Conservation (phyloP, 2,888 invertebrate species). For the Aradus depressus region DNA sequence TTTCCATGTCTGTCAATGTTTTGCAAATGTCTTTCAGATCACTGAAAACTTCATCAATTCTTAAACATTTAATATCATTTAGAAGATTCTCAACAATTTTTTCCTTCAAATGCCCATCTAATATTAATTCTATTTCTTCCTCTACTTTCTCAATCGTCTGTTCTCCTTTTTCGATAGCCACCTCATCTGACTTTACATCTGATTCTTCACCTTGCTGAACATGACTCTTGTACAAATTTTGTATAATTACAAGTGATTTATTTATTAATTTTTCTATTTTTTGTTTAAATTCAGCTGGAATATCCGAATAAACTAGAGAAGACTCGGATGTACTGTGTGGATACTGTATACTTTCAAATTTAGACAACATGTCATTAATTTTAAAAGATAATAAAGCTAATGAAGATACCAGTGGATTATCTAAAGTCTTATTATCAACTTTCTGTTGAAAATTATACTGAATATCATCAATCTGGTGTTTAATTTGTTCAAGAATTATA, state of each 20-base stretch:
- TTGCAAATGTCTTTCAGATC: slow-evolving; percentile 8
- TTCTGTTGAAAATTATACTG: slow-evolving; percentile 35
- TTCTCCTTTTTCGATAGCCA: slow-evolving; percentile 24
- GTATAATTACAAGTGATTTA: slow-evolving; percentile 44
- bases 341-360: background rate
- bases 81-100: slow-evolving; percentile 51
- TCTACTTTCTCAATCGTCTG: slow-evolving; percentile 28
- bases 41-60: slow-evolving; percentile 39
- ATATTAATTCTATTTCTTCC: slow-evolving; percentile 36
- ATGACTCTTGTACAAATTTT: slow-evolving; percentile 47
- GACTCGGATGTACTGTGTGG: background rate
- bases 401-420: slow-evolving; percentile 38
- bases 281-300: slow-evolving; percentile 10
- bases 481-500: slow-evolving; percentile 35
- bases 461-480: slow-evolving; percentile 34
- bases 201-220: slow-evolving; percentile 24
- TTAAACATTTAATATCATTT: slow-evolving; percentile 48
- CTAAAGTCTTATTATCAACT: slow-evolving; percentile 15
- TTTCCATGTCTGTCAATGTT: background rate
- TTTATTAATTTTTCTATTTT: slow-evolving; percentile 42
- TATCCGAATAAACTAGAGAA: slow-evolving; percentile 29
- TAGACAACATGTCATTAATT: slow-evolving; percentile 29
- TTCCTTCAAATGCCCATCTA: slow-evolving; percentile 55
- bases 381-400: slow-evolving; percentile 36
- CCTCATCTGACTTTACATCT: slow-evolving; percentile 6